Conservation (phyloP, 2,888 invertebrate species). For the Minunthozetes semirufus region DNA sequence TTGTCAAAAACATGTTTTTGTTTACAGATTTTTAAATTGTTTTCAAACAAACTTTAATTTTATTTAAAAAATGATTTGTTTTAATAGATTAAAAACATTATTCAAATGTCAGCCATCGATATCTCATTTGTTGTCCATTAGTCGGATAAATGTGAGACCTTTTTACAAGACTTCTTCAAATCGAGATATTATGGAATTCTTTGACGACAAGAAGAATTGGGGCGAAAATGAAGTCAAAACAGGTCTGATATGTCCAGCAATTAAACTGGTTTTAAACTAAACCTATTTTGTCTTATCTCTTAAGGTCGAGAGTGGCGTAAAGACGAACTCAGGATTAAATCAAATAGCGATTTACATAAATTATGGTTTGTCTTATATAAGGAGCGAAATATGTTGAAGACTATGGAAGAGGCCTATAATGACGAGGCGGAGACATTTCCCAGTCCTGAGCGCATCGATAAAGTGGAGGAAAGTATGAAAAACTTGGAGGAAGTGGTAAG, state of each 20-base stretch:
- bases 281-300: slow-evolving; percentile 21
- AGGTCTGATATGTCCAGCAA: slow-evolving; percentile 48
- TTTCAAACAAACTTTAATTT: too few species aligned
- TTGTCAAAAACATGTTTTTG: too few species aligned
- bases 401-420: slow-evolving; percentile 79
- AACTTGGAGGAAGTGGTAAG: slow-evolving; percentile 82
- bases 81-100: neutral
- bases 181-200: slow-evolving; percentile 62
- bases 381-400: slow-evolving; percentile 92
- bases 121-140: neutral
- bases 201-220: slow-evolving; percentile 80
- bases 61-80: slow-evolving; percentile 22
- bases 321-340: slow-evolving; percentile 88
- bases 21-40: too few species aligned
- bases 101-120: neutral
- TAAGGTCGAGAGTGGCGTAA: slow-evolving; percentile 73
- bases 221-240: slow-evolving; percentile 63
- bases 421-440: slow-evolving; percentile 65
- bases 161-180: slow-evolving; percentile 2
- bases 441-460: slow-evolving; percentile 85
- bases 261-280: neutral
- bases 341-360: slow-evolving; percentile 90
- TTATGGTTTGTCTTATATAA: slow-evolving; percentile 87
- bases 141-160: neutral
- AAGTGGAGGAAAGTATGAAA: slow-evolving; percentile 87